Base-by-base conservation (phyloP, 1,140 invertebrate species). In the Leucophenga varia region DNA sequence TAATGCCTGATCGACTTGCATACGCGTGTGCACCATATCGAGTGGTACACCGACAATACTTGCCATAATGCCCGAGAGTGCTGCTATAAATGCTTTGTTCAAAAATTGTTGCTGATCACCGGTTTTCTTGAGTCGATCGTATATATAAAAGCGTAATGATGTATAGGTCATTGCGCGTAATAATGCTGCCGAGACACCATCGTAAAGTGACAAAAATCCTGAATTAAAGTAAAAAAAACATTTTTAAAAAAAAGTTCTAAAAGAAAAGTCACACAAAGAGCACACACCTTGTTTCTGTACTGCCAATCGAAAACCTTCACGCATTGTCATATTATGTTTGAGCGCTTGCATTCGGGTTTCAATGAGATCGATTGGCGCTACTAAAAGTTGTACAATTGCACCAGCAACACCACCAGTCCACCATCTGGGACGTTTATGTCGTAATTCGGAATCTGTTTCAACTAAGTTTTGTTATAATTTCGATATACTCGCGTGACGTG, bases 351-450 rank as follows among this genome's bases (percentile, higher is more conserved):
- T 60, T 8, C 55, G 61, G 2, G 57, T 40, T 39, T 64, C 61
- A 6, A 64, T 19, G 2, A 64, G 18, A 43, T 61, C 61, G 18
- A 64, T 53, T 0, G 61, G 61, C 8, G 52, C 34, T 1, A 56
- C 57, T 3, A 45, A 2, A 16, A 14, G 3, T n/a, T 58, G 55
- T 3, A 46, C 32, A 1, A 55, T 3, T 0, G 52, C 47, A 0
- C 55, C 61, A 0, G 61, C 38, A n/a, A 64, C 12, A 3, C 61
- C 61, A 7, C 61, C 61, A 25, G 44, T 44, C 61, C 61, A 64
- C 61, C 61, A 64, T 2, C 42, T 52, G 2, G 61, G 55, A n/a
- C 9, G 1, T 10, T n/a, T n/a, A n/a, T n/a, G n/a, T n/a, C n/a
- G n/a, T n/a, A n/a, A n/a, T n/a, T n/a, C n/a, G n/a, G n/a, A n/a